Base-by-base conservation (phyloP, 2,797 vertebrate species). In the Semotilus atromaculatus region DNA sequence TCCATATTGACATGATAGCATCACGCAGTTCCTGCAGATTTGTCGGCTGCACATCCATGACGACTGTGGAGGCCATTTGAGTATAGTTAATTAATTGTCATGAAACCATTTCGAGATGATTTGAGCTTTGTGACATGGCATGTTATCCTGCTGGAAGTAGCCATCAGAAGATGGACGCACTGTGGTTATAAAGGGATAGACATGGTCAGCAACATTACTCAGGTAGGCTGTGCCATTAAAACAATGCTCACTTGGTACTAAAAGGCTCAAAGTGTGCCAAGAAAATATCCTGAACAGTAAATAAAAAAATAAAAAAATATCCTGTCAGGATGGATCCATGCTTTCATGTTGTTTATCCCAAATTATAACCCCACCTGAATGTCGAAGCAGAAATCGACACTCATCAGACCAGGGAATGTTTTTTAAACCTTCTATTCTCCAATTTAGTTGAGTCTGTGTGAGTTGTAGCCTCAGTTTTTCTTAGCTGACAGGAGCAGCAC, bases 21-120 rank as follows among this genome's bases (percentile, higher is more conserved):
- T 92, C 88, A 91, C 23, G 0, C 83, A 90, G 85, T 89, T 91
- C 85, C 71, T 84, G 86, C 81, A 91, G 88, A 90, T 92, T 92
- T 92, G 85, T 92, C 76, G 60, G 90, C 85, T 92, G 88, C 85
- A 91, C 86, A 91, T 93, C 87, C 60, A 89, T 60, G 55, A n/a
- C 2, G 55, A 60, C 55, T n/a, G 3, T 58, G 23, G 51, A 21
- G 51, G 51, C 19, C 19, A 53, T 21, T 53, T 53, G 19, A 53
- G 19, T 53, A 8, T 53, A 53, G 51, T 43, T 11, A 43, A 43
- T 10, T 43, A 9, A 11, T 11, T 11, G 40, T 43, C 10, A 43
- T 43, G 40, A 43, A 40, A 40, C 40, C 40, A 11, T 43, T 43
- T 43, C 3, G 40, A 43, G 40, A 10, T 45, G 43, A 55, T 55